Conservation (phyloP, 2,888 invertebrate genomes). For the Alsophila aescularia region DNA sequence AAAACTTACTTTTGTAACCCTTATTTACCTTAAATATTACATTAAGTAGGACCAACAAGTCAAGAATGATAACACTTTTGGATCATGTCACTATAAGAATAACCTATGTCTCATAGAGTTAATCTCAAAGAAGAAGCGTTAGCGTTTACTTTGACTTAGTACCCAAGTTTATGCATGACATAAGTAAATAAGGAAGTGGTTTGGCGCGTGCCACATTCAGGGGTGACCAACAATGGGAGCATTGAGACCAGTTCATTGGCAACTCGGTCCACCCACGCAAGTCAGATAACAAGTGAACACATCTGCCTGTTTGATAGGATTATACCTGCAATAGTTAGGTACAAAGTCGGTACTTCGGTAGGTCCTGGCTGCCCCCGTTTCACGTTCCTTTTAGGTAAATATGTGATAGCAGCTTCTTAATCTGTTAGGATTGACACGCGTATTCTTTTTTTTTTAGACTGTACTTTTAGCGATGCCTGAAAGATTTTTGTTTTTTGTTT, state of each 20-base stretch:
- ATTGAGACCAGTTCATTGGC: conserved; percentile 75
- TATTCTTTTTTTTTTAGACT: no score
- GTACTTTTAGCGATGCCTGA: no score
- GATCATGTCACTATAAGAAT: background rate
- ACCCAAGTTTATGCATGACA: conserved; percentile 45
- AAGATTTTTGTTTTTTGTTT: no score
- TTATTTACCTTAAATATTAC: conserved; percentile 36
- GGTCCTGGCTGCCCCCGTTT: conserved; percentile 22
- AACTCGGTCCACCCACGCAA: conserved; percentile 77
- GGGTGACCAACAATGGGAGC: conserved; percentile 74
- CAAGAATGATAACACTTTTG: background rate
- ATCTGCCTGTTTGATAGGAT: conserved; percentile 74
- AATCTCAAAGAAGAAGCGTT: background rate
- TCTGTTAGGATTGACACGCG: conserved; percentile 11
- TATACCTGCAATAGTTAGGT: conserved; percentile 42
- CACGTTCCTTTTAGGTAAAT: conserved; percentile 12
- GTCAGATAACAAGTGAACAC: conserved; percentile 77
- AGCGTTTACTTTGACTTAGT: conserved; percentile 13
- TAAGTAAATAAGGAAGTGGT: conserved; percentile 72
- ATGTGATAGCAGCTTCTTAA: conserved; percentile 1
- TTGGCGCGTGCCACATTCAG: conserved; percentile 62
- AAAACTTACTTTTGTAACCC: conserved; percentile 34
- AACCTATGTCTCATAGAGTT: background rate
- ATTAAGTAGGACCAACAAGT: background rate
- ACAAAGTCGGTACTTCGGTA: no score